Evolutionary conservation across 2,113 vertebrate genomes (phyloP), one percentile per base, ranked within the genome.

Genomic region (Lynx canadensis): DNA sequence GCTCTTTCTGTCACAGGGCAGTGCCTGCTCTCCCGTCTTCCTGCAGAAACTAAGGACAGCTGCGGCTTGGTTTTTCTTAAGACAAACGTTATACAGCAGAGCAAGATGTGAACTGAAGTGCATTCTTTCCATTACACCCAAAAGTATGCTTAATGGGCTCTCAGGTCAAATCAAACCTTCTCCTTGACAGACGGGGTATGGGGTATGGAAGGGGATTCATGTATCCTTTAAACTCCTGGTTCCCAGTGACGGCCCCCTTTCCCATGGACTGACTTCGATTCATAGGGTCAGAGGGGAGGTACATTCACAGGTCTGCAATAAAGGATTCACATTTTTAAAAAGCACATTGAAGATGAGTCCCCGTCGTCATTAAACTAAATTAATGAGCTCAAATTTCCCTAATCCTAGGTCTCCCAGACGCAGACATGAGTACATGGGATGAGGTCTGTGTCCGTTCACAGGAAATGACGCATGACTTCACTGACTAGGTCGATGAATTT

Each of bases 371-470:
- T 38, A 52, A 68, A 2, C 81, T 85, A 85, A 87, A 96, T 73
- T 50, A 80, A 71, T 18, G 68, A 96, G 83, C 88, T 79, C 18
- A 15, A 63, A 4, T 88, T 95, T 66, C 52, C 79, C 73, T 52
- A 50, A 68, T 41, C 76, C 50, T 14, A 55, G 80, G 36, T n/a
- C 65, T 92, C 74, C 73, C 0, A 2, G 60, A 85, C 3, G 38
- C 50, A 94, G 96, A 94, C 85, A 94, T 81, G 94, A 98, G 90
- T 71, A 91, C 92, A n/a, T 21, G 52, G 8, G 74, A 89, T 89
- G 95, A 95, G 69, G 36, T 85, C 15, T 91, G 65, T 38, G 73
- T 89, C 52, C 83, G 57, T 29, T 83, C 55, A 73, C 14, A 84
- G 93, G 78, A 97, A 94, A 89, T 90, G 96, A 93, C 85, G 92